phyloP scores from a whole-genome alignment of 2,888 invertebrate genomes.

The Athripsodes cinereus region DNA sequence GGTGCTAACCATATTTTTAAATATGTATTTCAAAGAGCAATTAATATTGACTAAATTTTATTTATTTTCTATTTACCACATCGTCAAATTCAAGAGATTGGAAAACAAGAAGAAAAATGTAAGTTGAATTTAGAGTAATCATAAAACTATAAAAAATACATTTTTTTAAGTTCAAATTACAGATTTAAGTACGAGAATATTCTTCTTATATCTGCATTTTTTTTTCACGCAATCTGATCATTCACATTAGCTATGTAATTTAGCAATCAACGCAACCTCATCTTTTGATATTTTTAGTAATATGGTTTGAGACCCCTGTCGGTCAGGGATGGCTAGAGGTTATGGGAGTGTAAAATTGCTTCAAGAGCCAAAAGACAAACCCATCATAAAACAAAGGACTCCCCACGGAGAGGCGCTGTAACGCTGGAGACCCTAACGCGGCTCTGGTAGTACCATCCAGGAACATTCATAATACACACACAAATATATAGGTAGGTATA shows the following conservation, averaged over 20 bases:
- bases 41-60: not conserved
- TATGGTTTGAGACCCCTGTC: not conserved
- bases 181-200: no score
- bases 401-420: constrained; percentile 11
- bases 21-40: no score
- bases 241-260: no score
- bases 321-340: constrained; percentile 1
- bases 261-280: no score
- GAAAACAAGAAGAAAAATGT: not conserved
- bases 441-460: not conserved
- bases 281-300: no score
- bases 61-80: not conserved
- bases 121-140: not conserved
- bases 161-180: no score
- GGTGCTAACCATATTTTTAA: no score
- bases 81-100: not conserved
- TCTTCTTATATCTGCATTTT: no score
- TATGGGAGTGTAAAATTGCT: constrained; percentile 1
- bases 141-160: not conserved
- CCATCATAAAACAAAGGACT: constrained; percentile 51
- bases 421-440: not conserved
- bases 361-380: constrained; percentile 43
- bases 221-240: no score
- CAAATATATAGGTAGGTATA: no score
- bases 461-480: not conserved